Conservation (phyloP, 2,797 vertebrate genomes). For the Orientallactaga sibirica region DNA sequence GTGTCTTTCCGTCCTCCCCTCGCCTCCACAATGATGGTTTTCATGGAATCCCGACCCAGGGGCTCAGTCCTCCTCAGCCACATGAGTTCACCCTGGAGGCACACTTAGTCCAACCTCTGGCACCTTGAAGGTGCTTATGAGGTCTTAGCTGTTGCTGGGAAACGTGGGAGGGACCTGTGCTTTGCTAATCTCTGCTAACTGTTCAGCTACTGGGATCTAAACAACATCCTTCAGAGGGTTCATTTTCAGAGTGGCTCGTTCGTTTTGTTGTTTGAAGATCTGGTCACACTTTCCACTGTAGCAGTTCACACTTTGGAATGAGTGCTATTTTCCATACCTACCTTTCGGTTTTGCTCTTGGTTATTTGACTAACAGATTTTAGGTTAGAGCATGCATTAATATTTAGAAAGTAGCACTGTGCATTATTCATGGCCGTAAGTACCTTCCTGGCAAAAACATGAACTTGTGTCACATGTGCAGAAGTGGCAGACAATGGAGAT, state of each 20-base stretch:
- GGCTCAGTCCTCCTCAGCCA: background rate
- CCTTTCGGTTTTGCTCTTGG: slow-evolving; percentile 41
- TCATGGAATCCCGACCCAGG: background rate
- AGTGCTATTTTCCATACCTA: background rate
- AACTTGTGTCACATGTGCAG: background rate
- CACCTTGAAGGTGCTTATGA: background rate
- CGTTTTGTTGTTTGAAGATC: slow-evolving; percentile 52
- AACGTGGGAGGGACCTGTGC: background rate
- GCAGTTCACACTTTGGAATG: slow-evolving; percentile 6
- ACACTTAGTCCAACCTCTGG: background rate
- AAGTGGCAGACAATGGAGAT: slow-evolving; percentile 33
- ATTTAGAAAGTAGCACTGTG: slow-evolving; percentile 55
- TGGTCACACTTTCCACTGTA: background rate
- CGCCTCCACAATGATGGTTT: background rate
- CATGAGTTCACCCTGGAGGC: background rate
- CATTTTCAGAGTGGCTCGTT: background rate
- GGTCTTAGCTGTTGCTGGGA: background rate
- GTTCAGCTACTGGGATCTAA: background rate
- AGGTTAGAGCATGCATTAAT: slow-evolving; percentile 47
- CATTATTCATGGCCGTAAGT: slow-evolving; percentile 62
- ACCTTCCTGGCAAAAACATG: slow-evolving; percentile 62
- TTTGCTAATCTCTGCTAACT: slow-evolving; percentile 32
- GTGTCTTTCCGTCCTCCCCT: background rate
- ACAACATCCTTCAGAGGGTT: background rate
- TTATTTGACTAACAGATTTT: slow-evolving; percentile 64